Evolutionary conservation across 2,113 vertebrate species (phyloP).

Genomic region (Petrocephalus zakoni): DNA sequence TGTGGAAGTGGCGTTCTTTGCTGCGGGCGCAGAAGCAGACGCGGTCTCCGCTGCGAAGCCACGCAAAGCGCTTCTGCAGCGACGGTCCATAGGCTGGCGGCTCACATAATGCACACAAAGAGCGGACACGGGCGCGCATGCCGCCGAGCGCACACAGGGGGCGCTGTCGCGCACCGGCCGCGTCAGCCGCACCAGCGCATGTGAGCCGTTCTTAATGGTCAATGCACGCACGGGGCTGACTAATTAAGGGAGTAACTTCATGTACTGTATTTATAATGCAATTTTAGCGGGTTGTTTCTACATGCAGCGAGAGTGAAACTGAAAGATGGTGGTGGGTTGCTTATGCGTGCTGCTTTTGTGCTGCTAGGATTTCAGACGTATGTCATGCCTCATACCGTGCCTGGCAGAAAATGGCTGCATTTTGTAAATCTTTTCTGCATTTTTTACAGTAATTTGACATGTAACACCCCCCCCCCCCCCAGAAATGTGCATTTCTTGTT

Average conservation of each 20-base stretch:
- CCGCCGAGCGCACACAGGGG: conserved; percentile 35
- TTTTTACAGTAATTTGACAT: not conserved
- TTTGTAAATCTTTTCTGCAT: not conserved
- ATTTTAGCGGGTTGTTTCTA: not conserved
- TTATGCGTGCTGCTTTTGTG: not conserved
- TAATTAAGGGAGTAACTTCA: not conserved
- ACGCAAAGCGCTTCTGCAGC: conserved; percentile 9
- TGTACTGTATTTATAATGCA: not conserved
- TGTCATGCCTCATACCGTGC: not conserved
- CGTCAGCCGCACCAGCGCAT: not conserved
- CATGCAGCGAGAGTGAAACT: not conserved
- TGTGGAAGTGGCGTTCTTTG: not conserved
- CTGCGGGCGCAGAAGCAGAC: conserved; percentile 15
- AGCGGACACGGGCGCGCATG: conserved; percentile 8
- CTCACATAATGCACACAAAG: conserved; percentile 49
- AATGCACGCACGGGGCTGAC: not conserved
- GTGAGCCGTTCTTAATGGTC: not conserved
- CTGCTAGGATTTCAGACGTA: not conserved
- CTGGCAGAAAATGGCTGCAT: not conserved
- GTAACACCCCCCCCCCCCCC: not conserved
- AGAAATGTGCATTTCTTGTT: not conserved
- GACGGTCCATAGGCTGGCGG: conserved; percentile 16
- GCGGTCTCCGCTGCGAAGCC: conserved; percentile 27
- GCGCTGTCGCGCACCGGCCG: conserved; percentile 20
- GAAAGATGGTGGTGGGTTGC: not conserved